Evolutionary conservation across 2,888 invertebrate genomes (phyloP), one percentile per base, ranked within the genome.

Genomic region (Plagiodera versicolora): DNA sequence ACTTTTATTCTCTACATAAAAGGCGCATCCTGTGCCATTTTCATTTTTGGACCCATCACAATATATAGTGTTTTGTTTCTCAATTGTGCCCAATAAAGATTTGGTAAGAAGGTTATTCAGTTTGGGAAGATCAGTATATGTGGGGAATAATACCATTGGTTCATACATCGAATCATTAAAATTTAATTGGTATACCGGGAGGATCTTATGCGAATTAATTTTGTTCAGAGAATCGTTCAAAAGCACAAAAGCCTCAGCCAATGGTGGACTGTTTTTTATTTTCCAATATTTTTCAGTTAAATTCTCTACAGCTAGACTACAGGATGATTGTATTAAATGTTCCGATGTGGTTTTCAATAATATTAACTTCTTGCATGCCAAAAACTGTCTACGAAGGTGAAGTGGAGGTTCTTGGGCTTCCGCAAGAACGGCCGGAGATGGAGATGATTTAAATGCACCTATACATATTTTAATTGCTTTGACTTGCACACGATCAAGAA

Each of bases 41-140:
- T 16, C 45, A n/a, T 45, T 45, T 45, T 17, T 45, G 6, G 45
- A 18, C 16, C 45, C 45, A 45, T 45, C 18, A n/a, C 45, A 45
- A 45, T 45, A 45, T 45, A 45, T 45, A 45, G 45, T 45, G 16
- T 45, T 45, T 45, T 45, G 45, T 45, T 45, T n/a, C 2, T 45
- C 16, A 16, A 45, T 2, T 45, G 18, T 17, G 10, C 45, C 8
- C 45, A 45, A n/a, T 45, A 32, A 32, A 11, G 32, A 32, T 32
- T 32, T 32, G 32, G 32, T 32, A 2, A 32, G 5, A 32, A 24
- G 2, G 10, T 39, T 39, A 16, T 39, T 39, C 39, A 39, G 4
- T 2, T 5, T 39, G 9, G 39, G 39, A 3, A 39, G n/a, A 16
- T 39, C 39, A 16, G 39, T 39, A 10, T 39, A 39, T 39, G 2